Base-by-base conservation (phyloP, 2,113 vertebrate genomes). In the Nannospalax galili region DNA sequence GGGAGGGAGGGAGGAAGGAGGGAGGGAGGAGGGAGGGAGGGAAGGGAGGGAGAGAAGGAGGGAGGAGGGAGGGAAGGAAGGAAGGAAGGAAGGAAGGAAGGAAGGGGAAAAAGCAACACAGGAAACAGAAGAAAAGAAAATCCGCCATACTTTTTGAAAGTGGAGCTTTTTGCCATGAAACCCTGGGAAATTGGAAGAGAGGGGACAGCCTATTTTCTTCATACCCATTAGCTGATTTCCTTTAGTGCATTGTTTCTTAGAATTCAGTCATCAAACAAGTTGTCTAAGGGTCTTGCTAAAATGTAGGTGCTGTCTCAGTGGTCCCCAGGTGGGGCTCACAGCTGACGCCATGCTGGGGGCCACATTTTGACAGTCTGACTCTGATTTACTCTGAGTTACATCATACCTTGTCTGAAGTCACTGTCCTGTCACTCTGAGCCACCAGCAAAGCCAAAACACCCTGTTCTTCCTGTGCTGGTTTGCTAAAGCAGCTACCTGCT, bases 401-500 rank as follows among this genome's bases (percentile, higher is more conserved):
- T 40, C 74, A 70, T 10, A 7, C 60, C 40, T 74, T 0, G 0
- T 65, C 58, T 64, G 24, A 74, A n/a, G 89, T 26, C 4, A 5
- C 60, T 40, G 14, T 26, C 37, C 56, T 79, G 64, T 88, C 74
- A 7, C 22, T 72, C 6, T 5, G 84, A 74, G 67, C 19, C 72
- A 60, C 73, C 75, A 22, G 58, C 45, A 45, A 72, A 62, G 52
- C 56, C 82, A n/a, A n/a, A 28, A 17, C 0, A 0, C 74, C 15
- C 78, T 17, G 52, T 81, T 69, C 70, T 62, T 93, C 70, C 89
- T 10, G 0, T 30, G 95, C 97, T 98, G 98, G 96, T 96, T 97
- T 97, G 97, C 96, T 87, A 88, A 97, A 94, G 69, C 98, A 98
- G 93, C 97, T 97, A 95, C 86, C 97, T 97, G 30, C 95, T 97